These are phyloP conservation scores for Philereme vetulata DNA, from an alignment of 2,888 invertebrate genomes.

Conservation along the genomic window DNA sequence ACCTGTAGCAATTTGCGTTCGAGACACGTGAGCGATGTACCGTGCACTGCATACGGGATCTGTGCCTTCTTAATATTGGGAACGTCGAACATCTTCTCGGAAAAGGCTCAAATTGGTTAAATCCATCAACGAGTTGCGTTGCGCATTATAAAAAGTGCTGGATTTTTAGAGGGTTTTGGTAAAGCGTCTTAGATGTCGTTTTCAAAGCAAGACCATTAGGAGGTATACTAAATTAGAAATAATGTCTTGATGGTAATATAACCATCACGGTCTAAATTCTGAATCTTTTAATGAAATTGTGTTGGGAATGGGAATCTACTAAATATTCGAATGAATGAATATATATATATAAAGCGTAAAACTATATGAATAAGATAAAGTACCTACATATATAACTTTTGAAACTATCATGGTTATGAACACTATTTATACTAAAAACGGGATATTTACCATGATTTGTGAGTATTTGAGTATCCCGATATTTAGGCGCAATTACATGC, in stretches of 20 bases:
- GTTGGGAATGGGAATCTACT: neutral
- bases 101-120: conserved; percentile 56
- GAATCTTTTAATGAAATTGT: conserved; percentile 12
- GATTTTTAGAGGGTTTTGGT: conserved; percentile 38
- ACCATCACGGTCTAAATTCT: neutral
- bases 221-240: conserved; percentile 3
- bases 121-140: conserved; percentile 44
- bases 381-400: too few relatives aligned
- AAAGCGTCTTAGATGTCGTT: conserved; percentile 19
- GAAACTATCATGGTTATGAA: too few relatives aligned
- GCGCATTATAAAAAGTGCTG: conserved; percentile 48
- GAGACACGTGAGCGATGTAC: conserved; percentile 60
- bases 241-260: conserved; percentile 3
- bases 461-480: too few relatives aligned
- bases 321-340: too few relatives aligned
- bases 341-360: too few relatives aligned
- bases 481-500: too few relatives aligned
- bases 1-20: conserved; percentile 70
- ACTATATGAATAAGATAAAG: too few relatives aligned
- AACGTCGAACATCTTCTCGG: conserved; percentile 59
- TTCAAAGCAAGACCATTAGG: conserved; percentile 15
- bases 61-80: conserved; percentile 55
- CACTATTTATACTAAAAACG: too few relatives aligned
- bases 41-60: conserved; percentile 57
- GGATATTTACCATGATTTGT: too few relatives aligned